A percentile compares a stretch with the other conserved stretches of the same genome.
Conservation (phyloP, 2,797 vertebrate species). For the Gymnoscopelus microlampas region DNA sequence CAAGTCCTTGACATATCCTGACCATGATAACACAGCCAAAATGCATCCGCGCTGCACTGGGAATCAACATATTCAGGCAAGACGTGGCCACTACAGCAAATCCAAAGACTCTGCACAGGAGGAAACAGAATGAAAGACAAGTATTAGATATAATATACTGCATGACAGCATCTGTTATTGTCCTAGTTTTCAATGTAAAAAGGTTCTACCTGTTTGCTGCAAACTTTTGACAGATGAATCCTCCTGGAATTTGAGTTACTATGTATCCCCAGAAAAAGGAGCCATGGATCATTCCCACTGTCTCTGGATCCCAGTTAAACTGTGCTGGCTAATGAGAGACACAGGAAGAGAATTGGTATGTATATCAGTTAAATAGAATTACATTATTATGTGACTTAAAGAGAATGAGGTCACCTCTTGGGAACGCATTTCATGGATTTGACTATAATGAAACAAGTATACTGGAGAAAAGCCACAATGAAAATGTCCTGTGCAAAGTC, state of each 20-base stretch:
- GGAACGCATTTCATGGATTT: too few relatives aligned
- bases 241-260: slow-evolving; percentile 95
- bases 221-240: slow-evolving; percentile 94
- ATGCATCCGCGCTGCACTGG: slow-evolving; percentile 87
- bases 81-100: slow-evolving; percentile 93
- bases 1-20: slow-evolving; percentile 89
- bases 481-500: too few relatives aligned
- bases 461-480: too few relatives aligned
- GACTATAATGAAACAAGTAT: too few relatives aligned
- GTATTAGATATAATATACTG: background rate
- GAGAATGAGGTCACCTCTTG: background rate
- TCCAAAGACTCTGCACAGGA: slow-evolving; percentile 86
- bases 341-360: background rate
- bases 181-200: too few relatives aligned
- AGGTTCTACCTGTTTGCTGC: slow-evolving; percentile 89
- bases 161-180: background rate
- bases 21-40: slow-evolving; percentile 91
- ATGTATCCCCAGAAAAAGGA: slow-evolving; percentile 98
- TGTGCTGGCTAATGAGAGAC: slow-evolving; percentile 83
- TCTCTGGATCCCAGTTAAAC: slow-evolving; percentile 94
- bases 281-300: slow-evolving; percentile 94
- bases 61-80: slow-evolving; percentile 90
- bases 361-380: background rate
- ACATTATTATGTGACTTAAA: too few relatives aligned
- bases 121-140: slow-evolving; percentile 1